These are phyloP conservation scores for Odontomyia ornata DNA, from an alignment of 2,888 invertebrate species.

Conservation along the genomic window DNA sequence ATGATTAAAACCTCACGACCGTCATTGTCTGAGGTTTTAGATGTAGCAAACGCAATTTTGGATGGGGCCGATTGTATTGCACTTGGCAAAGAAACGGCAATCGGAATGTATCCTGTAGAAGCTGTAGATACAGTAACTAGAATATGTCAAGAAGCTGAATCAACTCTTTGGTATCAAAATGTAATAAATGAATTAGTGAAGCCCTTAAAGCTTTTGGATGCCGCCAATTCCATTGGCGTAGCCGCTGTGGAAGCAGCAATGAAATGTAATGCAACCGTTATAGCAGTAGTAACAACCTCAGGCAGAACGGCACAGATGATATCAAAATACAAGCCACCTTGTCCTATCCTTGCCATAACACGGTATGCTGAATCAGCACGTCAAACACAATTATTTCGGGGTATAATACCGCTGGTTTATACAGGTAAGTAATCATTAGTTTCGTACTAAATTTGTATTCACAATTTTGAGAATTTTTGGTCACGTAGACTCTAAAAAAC, in stretches of 20 bases:
- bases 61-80: slow-evolving; percentile 85
- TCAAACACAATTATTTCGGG: slow-evolving; percentile 87
- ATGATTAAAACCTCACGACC: slow-evolving; percentile 79
- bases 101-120: slow-evolving; percentile 76
- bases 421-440: slow-evolving; percentile 72
- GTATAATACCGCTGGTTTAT: slow-evolving; percentile 85
- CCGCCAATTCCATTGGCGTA: slow-evolving; percentile 87
- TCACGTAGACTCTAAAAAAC: slow-evolving; percentile 79
- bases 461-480: neutral
- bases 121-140: slow-evolving; percentile 82
- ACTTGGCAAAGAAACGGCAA: slow-evolving; percentile 82
- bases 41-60: slow-evolving; percentile 82
- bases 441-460: slow-evolving; percentile 69
- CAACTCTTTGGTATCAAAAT: slow-evolving; percentile 88
- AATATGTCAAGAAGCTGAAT: slow-evolving; percentile 92
- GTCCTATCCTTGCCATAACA: slow-evolving; percentile 91
- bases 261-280: slow-evolving; percentile 84
- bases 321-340: slow-evolving; percentile 89
- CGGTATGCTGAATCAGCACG: slow-evolving; percentile 83
- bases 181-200: slow-evolving; percentile 79
- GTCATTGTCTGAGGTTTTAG: slow-evolving; percentile 80
- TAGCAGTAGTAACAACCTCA: slow-evolving; percentile 79
- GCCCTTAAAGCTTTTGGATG: slow-evolving; percentile 72
- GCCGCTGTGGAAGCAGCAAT: slow-evolving; percentile 90
- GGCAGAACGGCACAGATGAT: slow-evolving; percentile 76